Percentiles rank a stretch among this genome's conserved stretches.
phyloP scores from a whole-genome alignment of 2,888 invertebrate species.

The Molanna angustata region DNA sequence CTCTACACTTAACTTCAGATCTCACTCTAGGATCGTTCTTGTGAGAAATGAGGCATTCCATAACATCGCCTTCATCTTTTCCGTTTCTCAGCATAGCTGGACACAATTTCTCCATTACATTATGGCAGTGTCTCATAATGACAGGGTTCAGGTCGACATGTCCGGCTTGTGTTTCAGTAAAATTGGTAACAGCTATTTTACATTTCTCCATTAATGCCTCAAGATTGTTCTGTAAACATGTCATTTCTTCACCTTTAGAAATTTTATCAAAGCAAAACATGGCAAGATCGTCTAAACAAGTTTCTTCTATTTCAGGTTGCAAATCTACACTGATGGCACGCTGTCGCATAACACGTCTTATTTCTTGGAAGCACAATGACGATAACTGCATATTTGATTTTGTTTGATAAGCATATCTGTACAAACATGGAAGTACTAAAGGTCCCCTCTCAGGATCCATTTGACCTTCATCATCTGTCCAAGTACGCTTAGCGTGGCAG shows the following conservation, averaged over 20 bases:
- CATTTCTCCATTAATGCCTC: constrained; percentile 69
- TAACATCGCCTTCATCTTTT: constrained; percentile 82
- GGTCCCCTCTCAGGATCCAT: constrained; percentile 78
- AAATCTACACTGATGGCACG: constrained; percentile 90
- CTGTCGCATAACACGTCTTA: constrained; percentile 89
- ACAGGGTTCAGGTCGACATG: constrained; percentile 88
- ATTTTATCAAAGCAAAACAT: constrained; percentile 79
- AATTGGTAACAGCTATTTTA: constrained; percentile 72
- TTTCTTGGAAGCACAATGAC: constrained; percentile 69
- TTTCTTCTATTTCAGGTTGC: constrained; percentile 90
- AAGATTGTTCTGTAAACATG: constrained; percentile 85
- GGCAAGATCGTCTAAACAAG: constrained; percentile 84
- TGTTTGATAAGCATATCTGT: constrained; percentile 64
- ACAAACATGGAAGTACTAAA: constrained; percentile 87
- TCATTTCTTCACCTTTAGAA: constrained; percentile 88
- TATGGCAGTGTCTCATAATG: constrained; percentile 77
- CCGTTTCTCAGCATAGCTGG: constrained; percentile 63
- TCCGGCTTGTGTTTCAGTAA: constrained; percentile 87
- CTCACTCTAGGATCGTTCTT: constrained; percentile 85
- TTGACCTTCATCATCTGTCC: constrained; percentile 65
- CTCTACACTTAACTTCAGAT: constrained; percentile 77
- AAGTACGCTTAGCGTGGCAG: constrained; percentile 76
- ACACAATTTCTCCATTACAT: constrained; percentile 76
- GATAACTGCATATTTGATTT: constrained; percentile 52
- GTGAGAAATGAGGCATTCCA: constrained; percentile 91